Evolutionary conservation across 2,888 invertebrate species (phyloP).

Genomic region (Mamestra brassicae): DNA sequence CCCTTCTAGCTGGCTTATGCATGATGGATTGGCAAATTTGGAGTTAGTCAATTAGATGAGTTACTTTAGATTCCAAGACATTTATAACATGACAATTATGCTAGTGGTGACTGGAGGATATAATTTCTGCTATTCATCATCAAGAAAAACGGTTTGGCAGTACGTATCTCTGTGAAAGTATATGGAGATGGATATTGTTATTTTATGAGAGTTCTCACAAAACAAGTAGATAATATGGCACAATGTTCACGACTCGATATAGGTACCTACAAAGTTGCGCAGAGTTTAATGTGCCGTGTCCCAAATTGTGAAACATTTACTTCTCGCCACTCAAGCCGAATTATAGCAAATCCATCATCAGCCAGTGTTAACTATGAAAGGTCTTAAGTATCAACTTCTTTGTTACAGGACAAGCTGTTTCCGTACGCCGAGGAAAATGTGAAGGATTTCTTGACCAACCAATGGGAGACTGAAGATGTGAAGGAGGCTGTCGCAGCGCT

Average conservation of each 20-base stretch:
- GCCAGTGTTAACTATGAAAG: neutral
- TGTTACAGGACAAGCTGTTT: slow-evolving; percentile 93
- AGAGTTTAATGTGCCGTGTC: slow-evolving; percentile 11
- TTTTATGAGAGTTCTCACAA: slow-evolving; percentile 17
- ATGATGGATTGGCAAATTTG: too few relatives aligned
- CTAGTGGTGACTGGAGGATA: too few relatives aligned
- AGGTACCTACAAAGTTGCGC: slow-evolving; percentile 2
- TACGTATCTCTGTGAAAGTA: slow-evolving; percentile 4
- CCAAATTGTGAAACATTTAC: slow-evolving; percentile 31
- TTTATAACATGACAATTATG: too few relatives aligned
- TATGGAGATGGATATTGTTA: neutral
- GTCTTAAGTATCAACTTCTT: slow-evolving; percentile 3
- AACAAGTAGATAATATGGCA: slow-evolving; percentile 6
- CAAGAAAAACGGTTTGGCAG: neutral
- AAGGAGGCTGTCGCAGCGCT: slow-evolving; percentile 93
- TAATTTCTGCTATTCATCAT: too few relatives aligned
- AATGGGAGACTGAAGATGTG: slow-evolving; percentile 93
- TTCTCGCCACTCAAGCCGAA: neutral
- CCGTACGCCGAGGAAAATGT: slow-evolving; percentile 94
- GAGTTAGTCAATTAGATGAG: too few relatives aligned
- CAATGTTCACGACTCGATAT: slow-evolving; percentile 10
- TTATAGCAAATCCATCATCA: neutral
- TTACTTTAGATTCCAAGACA: too few relatives aligned
- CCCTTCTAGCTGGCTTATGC: too few relatives aligned
- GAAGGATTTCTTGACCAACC: slow-evolving; percentile 92